Evolutionary conservation across 2,797 vertebrate species (phyloP).

Genomic region (Artibeus jamaicensis): DNA sequence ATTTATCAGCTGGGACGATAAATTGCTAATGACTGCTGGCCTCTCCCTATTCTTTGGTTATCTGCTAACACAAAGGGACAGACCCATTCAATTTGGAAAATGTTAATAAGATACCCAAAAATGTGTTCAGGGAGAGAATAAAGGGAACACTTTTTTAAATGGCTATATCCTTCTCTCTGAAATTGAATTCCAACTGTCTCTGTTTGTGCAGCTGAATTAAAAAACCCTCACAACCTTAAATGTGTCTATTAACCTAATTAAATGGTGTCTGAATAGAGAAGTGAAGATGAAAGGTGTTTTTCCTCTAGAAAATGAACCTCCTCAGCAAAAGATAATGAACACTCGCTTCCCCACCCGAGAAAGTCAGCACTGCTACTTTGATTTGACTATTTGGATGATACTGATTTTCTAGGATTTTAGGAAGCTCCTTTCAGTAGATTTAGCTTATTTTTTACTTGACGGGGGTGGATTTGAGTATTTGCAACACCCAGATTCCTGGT

Average conservation of each 20-base stretch:
- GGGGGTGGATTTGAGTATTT: background rate
- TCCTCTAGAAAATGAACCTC: background rate
- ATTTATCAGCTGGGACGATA: slow-evolving; percentile 64
- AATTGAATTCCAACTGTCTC: slow-evolving; percentile 60
- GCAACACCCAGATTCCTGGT: background rate
- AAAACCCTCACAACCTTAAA: slow-evolving; percentile 56
- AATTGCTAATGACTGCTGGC: slow-evolving; percentile 65
- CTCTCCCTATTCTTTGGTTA: slow-evolving; percentile 63
- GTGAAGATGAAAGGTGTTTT: background rate
- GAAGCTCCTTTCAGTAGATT: background rate
- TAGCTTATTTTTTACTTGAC: background rate
- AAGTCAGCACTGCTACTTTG: background rate
- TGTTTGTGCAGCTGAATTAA: slow-evolving; percentile 26
- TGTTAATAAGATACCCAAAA: slow-evolving; percentile 57
- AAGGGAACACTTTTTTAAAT: slow-evolving; percentile 55
- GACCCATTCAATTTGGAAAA: slow-evolving; percentile 74
- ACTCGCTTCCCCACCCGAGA: background rate
- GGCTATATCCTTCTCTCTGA: background rate
- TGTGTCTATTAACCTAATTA: slow-evolving; percentile 71
- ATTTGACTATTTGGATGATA: background rate
- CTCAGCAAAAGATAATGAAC: background rate
- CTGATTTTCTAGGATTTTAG: slow-evolving; percentile 6
- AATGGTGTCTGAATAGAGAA: slow-evolving; percentile 29
- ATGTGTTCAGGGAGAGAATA: slow-evolving; percentile 37
- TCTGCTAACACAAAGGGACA: slow-evolving; percentile 72